These are phyloP conservation scores for Rhinatrema bivittatum DNA, from an alignment of 2,797 vertebrate genomes.

Conservation along the genomic window DNA sequence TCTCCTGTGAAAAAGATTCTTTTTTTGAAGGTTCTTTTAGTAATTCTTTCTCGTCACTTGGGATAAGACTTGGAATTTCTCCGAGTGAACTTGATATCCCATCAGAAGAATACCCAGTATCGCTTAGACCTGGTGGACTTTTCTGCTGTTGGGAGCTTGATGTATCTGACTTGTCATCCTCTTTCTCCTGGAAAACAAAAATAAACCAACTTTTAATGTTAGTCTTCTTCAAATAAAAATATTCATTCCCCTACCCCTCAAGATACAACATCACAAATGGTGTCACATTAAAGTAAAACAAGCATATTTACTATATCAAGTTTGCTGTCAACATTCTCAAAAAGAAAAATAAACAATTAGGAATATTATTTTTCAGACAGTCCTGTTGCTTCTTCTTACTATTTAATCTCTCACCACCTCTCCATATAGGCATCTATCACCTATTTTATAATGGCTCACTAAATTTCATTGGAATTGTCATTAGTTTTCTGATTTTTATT, in stretches of 20 bases:
- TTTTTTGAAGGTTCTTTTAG: constrained; percentile 61
- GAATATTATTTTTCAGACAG: too few relatives aligned
- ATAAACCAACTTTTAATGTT: constrained; percentile 28
- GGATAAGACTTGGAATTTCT: constrained; percentile 65
- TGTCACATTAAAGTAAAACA: too few relatives aligned
- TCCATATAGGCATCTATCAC: too few relatives aligned
- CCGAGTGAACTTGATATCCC: constrained; percentile 74
- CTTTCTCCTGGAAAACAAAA: constrained; percentile 65
- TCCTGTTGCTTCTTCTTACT: too few relatives aligned
- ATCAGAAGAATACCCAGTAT: constrained; percentile 72
- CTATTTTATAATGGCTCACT: too few relatives aligned
- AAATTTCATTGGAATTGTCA: too few relatives aligned
- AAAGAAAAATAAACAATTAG: too few relatives aligned
- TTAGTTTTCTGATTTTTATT: too few relatives aligned
- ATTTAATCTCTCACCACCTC: too few relatives aligned
- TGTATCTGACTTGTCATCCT: constrained; percentile 67
- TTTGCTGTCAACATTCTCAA: too few relatives aligned
- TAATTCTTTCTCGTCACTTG: constrained; percentile 65
- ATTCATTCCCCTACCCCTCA: background rate
- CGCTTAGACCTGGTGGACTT: constrained; percentile 71
- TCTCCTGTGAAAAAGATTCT: constrained; percentile 58
- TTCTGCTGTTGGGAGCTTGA: constrained; percentile 66
- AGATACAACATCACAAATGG: too few relatives aligned
- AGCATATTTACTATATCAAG: too few relatives aligned
- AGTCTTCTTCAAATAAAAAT: constrained; percentile 1